These are phyloP conservation scores for Halocynthia aurantium DNA, from an alignment of 23 tunicate genomes.

Conservation along the genomic window DNA sequence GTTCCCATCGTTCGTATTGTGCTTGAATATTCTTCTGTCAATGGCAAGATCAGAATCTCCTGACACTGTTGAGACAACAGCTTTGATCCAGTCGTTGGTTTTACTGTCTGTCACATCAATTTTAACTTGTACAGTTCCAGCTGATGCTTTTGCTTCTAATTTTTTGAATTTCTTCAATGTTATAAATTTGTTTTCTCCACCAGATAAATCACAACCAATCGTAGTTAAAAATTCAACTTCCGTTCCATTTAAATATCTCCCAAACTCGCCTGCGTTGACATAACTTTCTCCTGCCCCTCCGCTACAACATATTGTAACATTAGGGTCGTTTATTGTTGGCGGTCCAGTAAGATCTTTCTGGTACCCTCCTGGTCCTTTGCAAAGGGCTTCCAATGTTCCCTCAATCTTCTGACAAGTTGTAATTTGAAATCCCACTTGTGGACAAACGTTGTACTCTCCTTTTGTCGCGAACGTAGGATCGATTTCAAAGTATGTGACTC, in stretches of 20 bases:
- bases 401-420: not conserved
- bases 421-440: not conserved
- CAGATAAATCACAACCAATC: slow-evolving; percentile 2
- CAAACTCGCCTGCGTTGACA: not conserved
- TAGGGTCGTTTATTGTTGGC: not conserved
- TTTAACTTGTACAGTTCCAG: no score
- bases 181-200: slow-evolving; percentile 1
- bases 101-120: not conserved
- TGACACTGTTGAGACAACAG: no score
- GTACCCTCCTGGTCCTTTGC: slow-evolving; percentile 3
- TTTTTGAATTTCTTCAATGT: not conserved
- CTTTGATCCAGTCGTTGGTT: not conserved
- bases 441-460: not conserved
- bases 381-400: not conserved
- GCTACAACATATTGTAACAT: slow-evolving; percentile 2
- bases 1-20: no score
- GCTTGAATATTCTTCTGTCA: not conserved
- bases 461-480: not conserved
- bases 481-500: slow-evolving; percentile 5
- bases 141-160: no score
- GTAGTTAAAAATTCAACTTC: slow-evolving; percentile 1
- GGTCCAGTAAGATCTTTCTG: not conserved
- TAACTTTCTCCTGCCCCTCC: not conserved
- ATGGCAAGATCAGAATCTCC: not conserved
- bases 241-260: not conserved